Conservation (phyloP, 1,140 invertebrate genomes). For the Lucilia sericata region DNA sequence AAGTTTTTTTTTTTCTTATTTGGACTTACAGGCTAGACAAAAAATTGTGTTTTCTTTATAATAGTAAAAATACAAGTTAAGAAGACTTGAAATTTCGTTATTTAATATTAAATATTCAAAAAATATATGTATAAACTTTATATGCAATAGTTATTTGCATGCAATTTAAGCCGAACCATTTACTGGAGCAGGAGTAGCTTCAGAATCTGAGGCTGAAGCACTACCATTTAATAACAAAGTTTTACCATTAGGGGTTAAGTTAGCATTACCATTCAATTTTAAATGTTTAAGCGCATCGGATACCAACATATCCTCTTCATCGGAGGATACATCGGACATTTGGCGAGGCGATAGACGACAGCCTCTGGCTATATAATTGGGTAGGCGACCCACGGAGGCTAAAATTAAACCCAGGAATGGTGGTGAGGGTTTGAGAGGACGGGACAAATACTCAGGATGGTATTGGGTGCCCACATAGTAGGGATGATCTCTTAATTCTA, state of each 20-base stretch:
- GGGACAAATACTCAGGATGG: constrained; percentile 97
- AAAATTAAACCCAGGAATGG: constrained; percentile 95
- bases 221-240: neutral
- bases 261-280: constrained; percentile 34
- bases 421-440: constrained; percentile 93
- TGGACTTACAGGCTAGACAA: no score
- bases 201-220: constrained; percentile 7
- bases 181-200: neutral
- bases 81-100: no score
- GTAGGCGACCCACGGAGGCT: constrained; percentile 83
- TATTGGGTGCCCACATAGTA: constrained; percentile 97
- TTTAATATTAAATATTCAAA: no score
- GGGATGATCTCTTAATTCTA: constrained; percentile 81
- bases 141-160: no score
- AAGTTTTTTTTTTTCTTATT: no score
- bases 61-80: no score
- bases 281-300: constrained; percentile 30
- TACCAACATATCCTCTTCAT: constrained; percentile 66
- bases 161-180: neutral
- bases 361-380: constrained; percentile 77
- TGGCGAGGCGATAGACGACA: constrained; percentile 77
- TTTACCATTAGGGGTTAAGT: neutral
- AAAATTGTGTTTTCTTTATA: no score
- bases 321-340: constrained; percentile 78
- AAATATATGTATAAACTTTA: no score